Evolutionary conservation across 1,140 invertebrate species (phyloP).

Genomic region (Zaprionus capensis): DNA sequence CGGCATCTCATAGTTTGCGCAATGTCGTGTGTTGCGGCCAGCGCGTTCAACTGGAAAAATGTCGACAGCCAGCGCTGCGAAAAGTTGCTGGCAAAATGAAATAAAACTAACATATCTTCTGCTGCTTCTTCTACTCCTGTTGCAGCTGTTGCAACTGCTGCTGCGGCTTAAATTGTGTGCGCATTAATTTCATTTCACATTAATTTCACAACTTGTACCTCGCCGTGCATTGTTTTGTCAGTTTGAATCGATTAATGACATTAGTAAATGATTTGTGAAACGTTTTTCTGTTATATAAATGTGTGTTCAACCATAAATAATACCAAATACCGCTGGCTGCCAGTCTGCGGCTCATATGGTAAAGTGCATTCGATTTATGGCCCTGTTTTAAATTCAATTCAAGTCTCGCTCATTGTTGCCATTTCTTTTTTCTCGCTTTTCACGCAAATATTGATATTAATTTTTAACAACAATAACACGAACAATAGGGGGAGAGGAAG

Average conservation of each 20-base stretch:
- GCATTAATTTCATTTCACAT: constrained; percentile 23
- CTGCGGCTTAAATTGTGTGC: constrained; percentile 33
- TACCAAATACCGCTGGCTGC: constrained; percentile 37
- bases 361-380: constrained; percentile 62
- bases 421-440: constrained; percentile 25
- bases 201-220: neutral
- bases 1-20: constrained; percentile 2
- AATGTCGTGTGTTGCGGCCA: neutral
- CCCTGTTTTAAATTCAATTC: constrained; percentile 70
- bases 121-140: neutral
- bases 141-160: constrained; percentile 5
- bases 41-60: constrained; percentile 31
- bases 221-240: constrained; percentile 10
- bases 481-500: neutral
- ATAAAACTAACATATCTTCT: constrained; percentile 1
- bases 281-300: constrained; percentile 46
- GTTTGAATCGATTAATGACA: constrained; percentile 63
- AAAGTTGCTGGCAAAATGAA: neutral
- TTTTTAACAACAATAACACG: constrained; percentile 64
- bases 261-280: constrained; percentile 61
- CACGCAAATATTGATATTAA: constrained; percentile 75
- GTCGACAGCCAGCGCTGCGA: neutral
- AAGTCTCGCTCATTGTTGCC: constrained; percentile 34
- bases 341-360: neutral
- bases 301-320: constrained; percentile 58